Base-by-base conservation (phyloP, 2,888 invertebrate genomes). In the Trachelus troglodyta region DNA sequence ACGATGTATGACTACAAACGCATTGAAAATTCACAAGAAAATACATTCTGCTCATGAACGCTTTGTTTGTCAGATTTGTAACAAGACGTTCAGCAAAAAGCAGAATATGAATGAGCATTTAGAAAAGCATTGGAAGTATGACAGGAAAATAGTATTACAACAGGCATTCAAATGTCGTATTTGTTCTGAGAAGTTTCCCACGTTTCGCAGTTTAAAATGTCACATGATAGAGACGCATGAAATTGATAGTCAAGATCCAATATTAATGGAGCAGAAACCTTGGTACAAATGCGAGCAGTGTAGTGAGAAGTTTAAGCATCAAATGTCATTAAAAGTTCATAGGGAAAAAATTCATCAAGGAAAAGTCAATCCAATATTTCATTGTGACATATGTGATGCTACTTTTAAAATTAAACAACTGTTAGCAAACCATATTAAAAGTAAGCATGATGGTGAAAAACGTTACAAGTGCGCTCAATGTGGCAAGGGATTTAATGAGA, bases 71-170 rank as follows among this genome's bases (percentile, higher is more conserved):
- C 82, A 85, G 9, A 37, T 86, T 12, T 86, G 87, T 33, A 77
- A 80, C 56, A 86, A 87, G 6, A 82, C 85, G 4, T 86, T 84
- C 33, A 81, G 83, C 40, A 87, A 87, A 12, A 86, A 86, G 35
- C 87, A 86, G 74, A 85, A 87, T 73, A 80, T 84, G 82, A 85
- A 87, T 34, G 86, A 86, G 31, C 86, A 87, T 77, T 77, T 86
- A 69, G 86, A 86, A 30, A 87, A 83, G n/a, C 86, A 86, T 75
- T 86, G 86, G 86, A 85, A 84, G 30, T 78, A 80, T 11, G 85
- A 87, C 73, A 85, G 81, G 34, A 85, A 75, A 34, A 75, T 86
- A 31, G 74, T 69, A 4, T 73, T 85, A 31, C 80, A 82, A 11
- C 82, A 77, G 34, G 68, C 81, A 69, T 86, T 86, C 34, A 83